Conservation (phyloP, 2,888 invertebrate genomes). For the Pseudanteris insignis region DNA sequence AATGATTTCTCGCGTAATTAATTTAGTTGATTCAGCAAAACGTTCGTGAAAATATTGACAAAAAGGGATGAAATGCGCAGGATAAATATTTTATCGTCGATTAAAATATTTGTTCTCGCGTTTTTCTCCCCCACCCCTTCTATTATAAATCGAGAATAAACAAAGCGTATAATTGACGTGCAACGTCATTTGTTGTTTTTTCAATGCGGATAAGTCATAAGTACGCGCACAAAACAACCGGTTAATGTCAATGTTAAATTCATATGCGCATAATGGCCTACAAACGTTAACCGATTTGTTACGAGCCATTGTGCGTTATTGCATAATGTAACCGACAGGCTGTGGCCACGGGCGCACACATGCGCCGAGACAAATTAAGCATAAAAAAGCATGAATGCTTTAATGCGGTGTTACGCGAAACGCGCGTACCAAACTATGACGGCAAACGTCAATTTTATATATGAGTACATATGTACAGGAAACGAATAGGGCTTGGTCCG, state of each 20-base stretch:
- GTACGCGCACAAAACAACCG: too few relatives aligned
- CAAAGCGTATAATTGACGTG: too few relatives aligned
- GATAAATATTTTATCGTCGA: too few relatives aligned
- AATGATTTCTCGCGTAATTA: too few relatives aligned
- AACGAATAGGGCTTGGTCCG: conserved; percentile 52
- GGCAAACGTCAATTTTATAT: conserved; percentile 49
- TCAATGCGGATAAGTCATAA: too few relatives aligned
- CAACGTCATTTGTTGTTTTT: too few relatives aligned
- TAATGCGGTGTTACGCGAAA: conserved; percentile 15
- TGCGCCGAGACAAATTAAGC: conserved; percentile 14
- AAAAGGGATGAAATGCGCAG: too few relatives aligned
- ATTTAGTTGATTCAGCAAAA: too few relatives aligned
- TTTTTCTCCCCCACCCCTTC: too few relatives aligned
- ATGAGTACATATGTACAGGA: conserved; percentile 50
- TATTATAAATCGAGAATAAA: too few relatives aligned
- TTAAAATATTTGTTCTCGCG: too few relatives aligned
- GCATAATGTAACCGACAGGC: conserved; percentile 14
- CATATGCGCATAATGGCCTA: conserved; percentile 10
- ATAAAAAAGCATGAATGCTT: conserved; percentile 26
- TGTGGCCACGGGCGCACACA: conserved; percentile 5
- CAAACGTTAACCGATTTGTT: conserved; percentile 2
- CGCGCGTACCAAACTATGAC: conserved; percentile 30
- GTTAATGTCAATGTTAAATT: conserved; percentile 28
- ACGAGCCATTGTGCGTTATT: conserved; percentile 14
- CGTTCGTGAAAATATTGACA: too few relatives aligned